These are phyloP conservation scores for Andrena fulva DNA, from an alignment of 2,888 invertebrate species.

Conservation along the genomic window DNA sequence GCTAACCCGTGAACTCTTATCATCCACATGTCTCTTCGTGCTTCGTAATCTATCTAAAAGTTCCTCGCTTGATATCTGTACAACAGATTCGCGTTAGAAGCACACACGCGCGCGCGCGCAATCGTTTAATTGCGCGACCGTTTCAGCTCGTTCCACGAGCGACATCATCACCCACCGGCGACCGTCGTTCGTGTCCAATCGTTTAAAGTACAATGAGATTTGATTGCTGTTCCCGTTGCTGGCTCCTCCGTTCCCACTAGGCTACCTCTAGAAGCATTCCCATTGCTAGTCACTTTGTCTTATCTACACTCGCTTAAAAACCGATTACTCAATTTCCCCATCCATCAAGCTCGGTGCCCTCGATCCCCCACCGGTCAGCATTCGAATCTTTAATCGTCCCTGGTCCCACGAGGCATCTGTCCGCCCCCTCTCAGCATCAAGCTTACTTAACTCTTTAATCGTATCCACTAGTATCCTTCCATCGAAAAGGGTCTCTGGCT, in stretches of 20 bases:
- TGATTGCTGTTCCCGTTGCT: neutral
- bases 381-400: too few relatives aligned
- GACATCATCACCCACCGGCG: slow-evolving; percentile 17
- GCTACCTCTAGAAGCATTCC: neutral
- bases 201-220: slow-evolving; percentile 19
- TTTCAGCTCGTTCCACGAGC: slow-evolving; percentile 25
- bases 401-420: neutral
- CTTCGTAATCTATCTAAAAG: neutral
- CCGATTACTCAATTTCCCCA: neutral
- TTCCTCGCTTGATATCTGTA: neutral
- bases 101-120: neutral
- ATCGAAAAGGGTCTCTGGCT: slow-evolving; percentile 2
- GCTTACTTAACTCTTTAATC: neutral
- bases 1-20: neutral
- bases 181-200: slow-evolving; percentile 15
- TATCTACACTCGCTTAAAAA: neutral
- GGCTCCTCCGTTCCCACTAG: neutral
- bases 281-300: neutral
- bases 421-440: neutral
- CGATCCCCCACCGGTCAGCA: too few relatives aligned
- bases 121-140: neutral
- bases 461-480: neutral
- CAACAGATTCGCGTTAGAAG: slow-evolving; percentile 12
- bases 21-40: neutral
- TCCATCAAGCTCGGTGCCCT: too few relatives aligned